Conservation (phyloP, 2,888 invertebrate species). For the Neocrepidodera transversa region DNA sequence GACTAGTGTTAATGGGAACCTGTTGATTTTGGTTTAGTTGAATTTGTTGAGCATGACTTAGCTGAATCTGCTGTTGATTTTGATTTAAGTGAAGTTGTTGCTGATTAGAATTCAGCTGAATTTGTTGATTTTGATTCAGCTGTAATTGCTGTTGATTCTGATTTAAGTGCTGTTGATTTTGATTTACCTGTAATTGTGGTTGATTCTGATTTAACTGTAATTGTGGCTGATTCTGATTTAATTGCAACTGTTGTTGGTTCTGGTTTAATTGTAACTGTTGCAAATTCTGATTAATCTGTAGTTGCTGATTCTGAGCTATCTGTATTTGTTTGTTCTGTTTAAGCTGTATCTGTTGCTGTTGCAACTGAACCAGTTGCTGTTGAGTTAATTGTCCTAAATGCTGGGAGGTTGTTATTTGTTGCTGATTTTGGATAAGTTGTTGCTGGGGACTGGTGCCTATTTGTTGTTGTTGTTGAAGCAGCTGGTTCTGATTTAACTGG, state of each 20-base stretch:
- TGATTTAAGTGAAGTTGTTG: slow-evolving; percentile 32
- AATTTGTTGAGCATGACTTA: slow-evolving; percentile 56
- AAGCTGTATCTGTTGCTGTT: slow-evolving; percentile 44
- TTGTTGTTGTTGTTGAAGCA: slow-evolving; percentile 39
- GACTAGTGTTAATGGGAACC: slow-evolving; percentile 50
- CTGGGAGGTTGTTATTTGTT: slow-evolving; percentile 23
- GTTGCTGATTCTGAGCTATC: slow-evolving; percentile 36
- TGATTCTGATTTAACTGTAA: slow-evolving; percentile 27
- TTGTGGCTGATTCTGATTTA: slow-evolving; percentile 37
- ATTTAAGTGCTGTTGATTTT: slow-evolving; percentile 49
- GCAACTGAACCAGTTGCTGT: slow-evolving; percentile 38
- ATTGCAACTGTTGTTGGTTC: slow-evolving; percentile 21
- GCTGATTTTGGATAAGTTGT: slow-evolving; percentile 30
- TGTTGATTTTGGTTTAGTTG: slow-evolving; percentile 58
- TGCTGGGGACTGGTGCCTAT: slow-evolving; percentile 19
- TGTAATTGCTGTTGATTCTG: slow-evolving; percentile 55
- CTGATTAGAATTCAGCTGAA: slow-evolving; percentile 45
- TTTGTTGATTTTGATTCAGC: slow-evolving; percentile 47
- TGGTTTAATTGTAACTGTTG: slow-evolving; percentile 30
- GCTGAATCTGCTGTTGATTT: slow-evolving; percentile 41
- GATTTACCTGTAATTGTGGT: slow-evolving; percentile 36
- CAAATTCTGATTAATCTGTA: slow-evolving; percentile 33
- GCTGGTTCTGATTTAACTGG: slow-evolving; percentile 46
- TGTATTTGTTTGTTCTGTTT: slow-evolving; percentile 23
- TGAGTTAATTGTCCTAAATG: slow-evolving; percentile 45